phyloP scores from a whole-genome alignment of 2,797 vertebrate genomes.

The Gallinago nigripennis region DNA sequence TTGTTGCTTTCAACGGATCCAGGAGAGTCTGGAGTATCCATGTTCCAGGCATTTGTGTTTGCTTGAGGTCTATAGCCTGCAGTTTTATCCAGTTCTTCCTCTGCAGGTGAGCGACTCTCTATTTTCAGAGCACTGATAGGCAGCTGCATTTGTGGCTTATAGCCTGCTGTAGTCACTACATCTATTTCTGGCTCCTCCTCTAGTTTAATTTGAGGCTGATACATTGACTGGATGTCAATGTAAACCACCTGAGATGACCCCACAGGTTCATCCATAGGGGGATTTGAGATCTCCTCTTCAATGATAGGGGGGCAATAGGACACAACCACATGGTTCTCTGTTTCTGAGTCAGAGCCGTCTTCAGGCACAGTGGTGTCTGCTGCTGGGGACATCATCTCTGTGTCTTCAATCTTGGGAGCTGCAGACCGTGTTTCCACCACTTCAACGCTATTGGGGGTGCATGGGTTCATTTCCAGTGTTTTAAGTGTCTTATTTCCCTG shows the following conservation, averaged over 20 bases:
- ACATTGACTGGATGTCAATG: slow-evolving; percentile 91
- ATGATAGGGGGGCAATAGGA: slow-evolving; percentile 80
- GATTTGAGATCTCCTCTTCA: slow-evolving; percentile 76
- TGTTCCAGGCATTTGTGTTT: slow-evolving; percentile 80
- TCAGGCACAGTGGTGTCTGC: slow-evolving; percentile 72
- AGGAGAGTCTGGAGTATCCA: slow-evolving; percentile 83
- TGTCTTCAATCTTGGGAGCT: slow-evolving; percentile 80
- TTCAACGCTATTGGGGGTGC: slow-evolving; percentile 89
- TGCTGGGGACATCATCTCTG: slow-evolving; percentile 75
- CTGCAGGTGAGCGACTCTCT: slow-evolving; percentile 12
- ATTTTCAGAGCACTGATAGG: slow-evolving; percentile 59
- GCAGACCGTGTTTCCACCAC: slow-evolving; percentile 81
- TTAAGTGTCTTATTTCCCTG: slow-evolving; percentile 77
- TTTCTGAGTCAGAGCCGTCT: slow-evolving; percentile 78
- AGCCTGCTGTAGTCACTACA: slow-evolving; percentile 56
- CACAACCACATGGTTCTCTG: slow-evolving; percentile 72
- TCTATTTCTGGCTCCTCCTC: slow-evolving; percentile 70
- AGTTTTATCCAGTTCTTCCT: slow-evolving; percentile 58
- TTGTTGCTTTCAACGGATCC: slow-evolving; percentile 77
- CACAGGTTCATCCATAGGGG: slow-evolving; percentile 76
- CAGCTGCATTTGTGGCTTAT: slow-evolving; percentile 79
- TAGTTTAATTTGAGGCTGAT: slow-evolving; percentile 75
- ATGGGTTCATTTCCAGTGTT: slow-evolving; percentile 90
- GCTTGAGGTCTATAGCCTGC: slow-evolving; percentile 90
- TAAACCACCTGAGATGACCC: slow-evolving; percentile 90